These are phyloP conservation scores for Oncorhynchus kisutch DNA, from an alignment of 2,113 vertebrate genomes.

Conservation along the genomic window DNA sequence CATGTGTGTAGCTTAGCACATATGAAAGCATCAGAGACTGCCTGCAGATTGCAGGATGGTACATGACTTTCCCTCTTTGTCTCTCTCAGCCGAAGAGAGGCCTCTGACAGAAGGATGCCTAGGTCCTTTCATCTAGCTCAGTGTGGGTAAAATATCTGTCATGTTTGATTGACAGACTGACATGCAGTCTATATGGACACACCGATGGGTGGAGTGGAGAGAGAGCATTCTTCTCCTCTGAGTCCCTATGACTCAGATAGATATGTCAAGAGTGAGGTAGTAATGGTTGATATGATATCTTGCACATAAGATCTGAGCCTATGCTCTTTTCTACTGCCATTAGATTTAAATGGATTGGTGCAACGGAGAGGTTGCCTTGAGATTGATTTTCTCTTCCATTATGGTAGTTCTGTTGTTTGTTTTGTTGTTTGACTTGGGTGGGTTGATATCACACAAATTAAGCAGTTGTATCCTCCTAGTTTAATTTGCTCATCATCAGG, in stretches of 20 bases:
- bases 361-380: neutral
- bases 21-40: conserved; percentile 59
- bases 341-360: neutral
- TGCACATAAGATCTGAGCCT: neutral
- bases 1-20: conserved; percentile 28
- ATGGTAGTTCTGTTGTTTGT: neutral
- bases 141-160: conserved; percentile 74
- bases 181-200: conserved; percentile 47
- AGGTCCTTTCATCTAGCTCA: conserved; percentile 69
- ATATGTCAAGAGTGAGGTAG: neutral
- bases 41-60: conserved; percentile 55
- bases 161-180: conserved; percentile 76
- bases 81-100: conserved; percentile 59
- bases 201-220: conserved; percentile 24
- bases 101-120: conserved; percentile 56
- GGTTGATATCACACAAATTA: conserved; percentile 29
- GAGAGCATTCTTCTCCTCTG: conserved; percentile 39
- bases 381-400: neutral
- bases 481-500: conserved; percentile 55
- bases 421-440: conserved; percentile 42
- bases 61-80: conserved; percentile 60
- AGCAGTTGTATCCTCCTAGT: conserved; percentile 34
- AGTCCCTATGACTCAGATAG: conserved; percentile 15
- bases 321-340: neutral
- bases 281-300: neutral